Percentiles rank a stretch among this genome's conserved stretches.
These are phyloP conservation scores for Drosophila tristis DNA, from an alignment of 1,140 invertebrate genomes.

Conservation along the genomic window DNA sequence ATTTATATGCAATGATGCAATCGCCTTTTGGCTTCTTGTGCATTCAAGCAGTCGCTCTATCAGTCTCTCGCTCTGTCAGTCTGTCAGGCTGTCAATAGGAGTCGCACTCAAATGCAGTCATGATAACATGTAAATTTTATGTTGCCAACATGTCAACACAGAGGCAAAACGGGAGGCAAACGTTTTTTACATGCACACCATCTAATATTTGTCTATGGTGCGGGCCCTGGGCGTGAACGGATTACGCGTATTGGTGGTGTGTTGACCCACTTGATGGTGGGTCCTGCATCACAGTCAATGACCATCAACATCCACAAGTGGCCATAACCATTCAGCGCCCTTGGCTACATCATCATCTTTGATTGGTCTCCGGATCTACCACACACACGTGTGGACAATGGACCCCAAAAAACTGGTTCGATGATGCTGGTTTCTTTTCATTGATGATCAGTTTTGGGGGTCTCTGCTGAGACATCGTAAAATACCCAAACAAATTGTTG, in stretches of 20 bases:
- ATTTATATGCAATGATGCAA: slow-evolving; percentile 47
- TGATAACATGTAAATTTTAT: slow-evolving; percentile 77
- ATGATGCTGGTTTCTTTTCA: slow-evolving; percentile 38
- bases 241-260: slow-evolving; percentile 35
- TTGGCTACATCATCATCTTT: slow-evolving; percentile 53
- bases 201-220: slow-evolving; percentile 55
- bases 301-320: slow-evolving; percentile 23
- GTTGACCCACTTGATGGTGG: slow-evolving; percentile 59
- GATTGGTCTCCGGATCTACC: slow-evolving; percentile 28
- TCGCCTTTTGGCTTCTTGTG: slow-evolving; percentile 39
- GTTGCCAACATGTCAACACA: slow-evolving; percentile 66
- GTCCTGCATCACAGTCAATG: slow-evolving; percentile 51
- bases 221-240: slow-evolving; percentile 42
- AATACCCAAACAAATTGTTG: slow-evolving; percentile 65
- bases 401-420: slow-evolving; percentile 52
- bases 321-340: slow-evolving; percentile 46
- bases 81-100: slow-evolving; percentile 63
- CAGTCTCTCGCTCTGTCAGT: slow-evolving; percentile 29
- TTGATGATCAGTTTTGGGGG: slow-evolving; percentile 33
- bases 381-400: slow-evolving; percentile 49
- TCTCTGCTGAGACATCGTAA: slow-evolving; percentile 37
- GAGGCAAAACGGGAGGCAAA: slow-evolving; percentile 24
- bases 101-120: slow-evolving; percentile 47
- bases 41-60: slow-evolving; percentile 24
- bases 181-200: slow-evolving; percentile 21